Conservation (phyloP, 35 echinoderm and acorn worm genomes). For the Ophiothrix spiculata region DNA sequence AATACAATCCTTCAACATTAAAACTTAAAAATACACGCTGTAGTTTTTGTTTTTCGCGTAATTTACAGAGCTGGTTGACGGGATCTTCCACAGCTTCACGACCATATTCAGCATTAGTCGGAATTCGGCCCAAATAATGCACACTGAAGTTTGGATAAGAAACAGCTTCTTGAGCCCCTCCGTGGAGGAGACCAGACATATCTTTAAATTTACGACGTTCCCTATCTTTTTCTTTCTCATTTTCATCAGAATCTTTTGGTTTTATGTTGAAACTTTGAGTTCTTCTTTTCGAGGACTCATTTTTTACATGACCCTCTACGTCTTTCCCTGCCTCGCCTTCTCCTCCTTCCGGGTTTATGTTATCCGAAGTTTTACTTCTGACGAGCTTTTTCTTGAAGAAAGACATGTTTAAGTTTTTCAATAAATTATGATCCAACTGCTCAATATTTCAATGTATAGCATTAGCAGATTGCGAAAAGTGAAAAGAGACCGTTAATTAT, state of each 20-base stretch:
- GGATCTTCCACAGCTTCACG: conserved; percentile 77
- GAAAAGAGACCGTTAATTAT: too few species aligned
- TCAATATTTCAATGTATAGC: too few species aligned
- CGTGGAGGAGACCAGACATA: conserved; percentile 56
- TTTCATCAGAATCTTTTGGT: background rate
- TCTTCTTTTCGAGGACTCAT: background rate
- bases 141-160: conserved; percentile 81
- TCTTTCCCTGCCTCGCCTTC: conserved; percentile 33
- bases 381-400: conserved; percentile 63
- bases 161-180: conserved; percentile 4
- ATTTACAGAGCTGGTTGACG: conserved; percentile 82
- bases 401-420: conserved; percentile 25
- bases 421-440: background rate
- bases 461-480: too few species aligned
- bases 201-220: conserved; percentile 77
- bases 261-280: background rate
- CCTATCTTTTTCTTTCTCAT: conserved; percentile 38
- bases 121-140: conserved; percentile 86
- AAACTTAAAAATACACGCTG: conserved; percentile 67
- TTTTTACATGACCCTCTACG: too few species aligned
- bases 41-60: conserved; percentile 91
- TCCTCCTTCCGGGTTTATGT: conserved; percentile 15
- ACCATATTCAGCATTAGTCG: conserved; percentile 73
- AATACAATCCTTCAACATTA: conserved; percentile 71
- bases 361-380: conserved; percentile 23